Base-by-base conservation (phyloP, 2,888 invertebrate species). In the Sminthurinus aureus region DNA sequence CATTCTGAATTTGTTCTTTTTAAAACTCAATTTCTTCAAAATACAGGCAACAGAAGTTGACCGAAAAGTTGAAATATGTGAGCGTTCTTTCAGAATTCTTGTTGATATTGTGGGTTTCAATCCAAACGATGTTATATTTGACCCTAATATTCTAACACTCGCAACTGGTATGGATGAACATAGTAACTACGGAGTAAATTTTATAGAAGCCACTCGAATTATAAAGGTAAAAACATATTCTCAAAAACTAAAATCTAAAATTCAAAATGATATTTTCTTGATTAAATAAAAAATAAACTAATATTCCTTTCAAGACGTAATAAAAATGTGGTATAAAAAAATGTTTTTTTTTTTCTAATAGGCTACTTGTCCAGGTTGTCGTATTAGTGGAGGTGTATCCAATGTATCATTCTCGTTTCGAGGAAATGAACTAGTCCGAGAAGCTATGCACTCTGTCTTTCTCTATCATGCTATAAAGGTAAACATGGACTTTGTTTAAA, bases 91-190 rank as follows among this genome's bases (percentile, higher is more conserved):
- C 89, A 89, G 90, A 64, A 89, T 93, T 67, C 89, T 93, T 69
- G 91, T 91, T 12, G 90, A 92, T 80, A 90, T 90, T 86, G 90
- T 92, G 4, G 91, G 91, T 18, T 93, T 92, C 89, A 91, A 92
- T 87, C 91, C 91, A 1, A 90, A 91, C 87, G 92, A 93, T 89
- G 92, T 93, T 86, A 92, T 93, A 85, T 93, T 93, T 89, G 93
- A 93, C 88, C 92, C 92, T 0, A 93, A 93, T 88, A 93, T 93
- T 87, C 90, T 93, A 66, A 93, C 93, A 2, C 91, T 93, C 83
- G 93, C 92, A n/a, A 93, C 93, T 6, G 93, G 93, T 38, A 92
- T 93, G 90, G 92, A 92, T 78, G 93, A 93, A 87, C 93, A 93
- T 88, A 91, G 91, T 85, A 89, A 89, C 11, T 93, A 93, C 89